These are phyloP conservation scores for Heterochromis multidens DNA, from an alignment of 2,113 vertebrate genomes.

Conservation along the genomic window DNA sequence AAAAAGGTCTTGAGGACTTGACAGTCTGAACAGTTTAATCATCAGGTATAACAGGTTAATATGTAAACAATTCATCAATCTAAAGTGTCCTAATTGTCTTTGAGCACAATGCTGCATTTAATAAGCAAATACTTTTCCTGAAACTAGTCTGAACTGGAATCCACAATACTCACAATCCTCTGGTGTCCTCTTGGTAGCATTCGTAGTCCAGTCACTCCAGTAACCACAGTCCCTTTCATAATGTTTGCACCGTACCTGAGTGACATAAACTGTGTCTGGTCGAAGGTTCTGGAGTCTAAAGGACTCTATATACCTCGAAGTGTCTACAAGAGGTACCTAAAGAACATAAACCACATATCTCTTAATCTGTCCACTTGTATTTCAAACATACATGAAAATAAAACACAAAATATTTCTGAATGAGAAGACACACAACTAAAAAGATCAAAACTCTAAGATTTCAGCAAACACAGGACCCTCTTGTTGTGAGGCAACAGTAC, in stretches of 20 bases:
- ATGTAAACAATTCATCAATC: not conserved
- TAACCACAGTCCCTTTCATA: conserved; percentile 42
- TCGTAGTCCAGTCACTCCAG: conserved; percentile 91
- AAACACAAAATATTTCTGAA: not conserved
- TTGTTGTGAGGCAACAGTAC: not conserved
- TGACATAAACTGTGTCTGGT: conserved; percentile 80
- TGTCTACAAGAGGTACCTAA: conserved; percentile 80
- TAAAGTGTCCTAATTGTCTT: not conserved
- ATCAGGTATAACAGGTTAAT: not conserved
- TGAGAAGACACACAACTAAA: not conserved
- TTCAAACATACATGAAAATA: not conserved
- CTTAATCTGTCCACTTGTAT: not conserved
- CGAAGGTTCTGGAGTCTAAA: conserved; percentile 84
- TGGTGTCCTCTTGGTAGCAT: conserved; percentile 70
- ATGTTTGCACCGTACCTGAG: conserved; percentile 81
- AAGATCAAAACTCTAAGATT: not conserved
- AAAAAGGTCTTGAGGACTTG: not conserved
- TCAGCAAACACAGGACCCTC: not conserved
- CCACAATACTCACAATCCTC: conserved; percentile 82
- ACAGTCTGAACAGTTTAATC: not conserved
- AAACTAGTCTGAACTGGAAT: not conserved
- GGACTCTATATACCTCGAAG: conserved; percentile 61
- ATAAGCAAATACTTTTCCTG: not conserved
- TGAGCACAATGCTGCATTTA: not conserved
- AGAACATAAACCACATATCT: not conserved